Percentiles rank a stretch among this genome's conserved stretches.
Conservation (phyloP, 92 coral and sea anemone genomes). For the Actinernus sp. region DNA sequence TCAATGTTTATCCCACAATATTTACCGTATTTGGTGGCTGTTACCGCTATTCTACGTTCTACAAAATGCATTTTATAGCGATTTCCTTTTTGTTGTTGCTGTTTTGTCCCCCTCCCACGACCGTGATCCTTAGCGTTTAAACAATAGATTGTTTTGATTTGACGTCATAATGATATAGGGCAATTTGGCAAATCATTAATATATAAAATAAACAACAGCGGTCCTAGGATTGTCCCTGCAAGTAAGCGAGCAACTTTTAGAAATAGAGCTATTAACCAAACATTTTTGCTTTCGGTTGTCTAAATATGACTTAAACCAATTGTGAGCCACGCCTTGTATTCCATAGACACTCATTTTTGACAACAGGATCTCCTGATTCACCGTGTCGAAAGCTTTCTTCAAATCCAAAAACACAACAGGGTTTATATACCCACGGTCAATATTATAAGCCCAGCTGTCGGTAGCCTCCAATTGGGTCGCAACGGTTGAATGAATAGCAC, state of each 20-base stretch:
- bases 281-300: slow-evolving; percentile 34
- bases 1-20: no score
- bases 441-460: slow-evolving; percentile 10
- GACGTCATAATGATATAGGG: no score
- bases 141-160: no score
- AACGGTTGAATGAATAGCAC: no score
- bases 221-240: slow-evolving; percentile 17
- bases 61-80: no score
- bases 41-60: no score
- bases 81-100: no score
- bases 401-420: slow-evolving; percentile 26
- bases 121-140: no score
- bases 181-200: slow-evolving; percentile 14
- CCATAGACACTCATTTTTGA: slow-evolving; percentile 24
- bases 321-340: slow-evolving; percentile 14
- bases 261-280: slow-evolving; percentile 1
- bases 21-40: no score
- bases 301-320: slow-evolving; percentile 19
- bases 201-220: slow-evolving; percentile 6
- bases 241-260: slow-evolving; percentile 6
- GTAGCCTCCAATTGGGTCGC: no score
- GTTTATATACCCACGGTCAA: slow-evolving; percentile 9
- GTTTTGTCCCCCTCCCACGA: no score
- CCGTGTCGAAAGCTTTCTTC: slow-evolving; percentile 31
- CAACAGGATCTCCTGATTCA: no score